Percentiles rank a stretch among this genome's conserved stretches.
phyloP scores from a whole-genome alignment of 2,113 vertebrate species.

The Pollimyrus isidori region DNA sequence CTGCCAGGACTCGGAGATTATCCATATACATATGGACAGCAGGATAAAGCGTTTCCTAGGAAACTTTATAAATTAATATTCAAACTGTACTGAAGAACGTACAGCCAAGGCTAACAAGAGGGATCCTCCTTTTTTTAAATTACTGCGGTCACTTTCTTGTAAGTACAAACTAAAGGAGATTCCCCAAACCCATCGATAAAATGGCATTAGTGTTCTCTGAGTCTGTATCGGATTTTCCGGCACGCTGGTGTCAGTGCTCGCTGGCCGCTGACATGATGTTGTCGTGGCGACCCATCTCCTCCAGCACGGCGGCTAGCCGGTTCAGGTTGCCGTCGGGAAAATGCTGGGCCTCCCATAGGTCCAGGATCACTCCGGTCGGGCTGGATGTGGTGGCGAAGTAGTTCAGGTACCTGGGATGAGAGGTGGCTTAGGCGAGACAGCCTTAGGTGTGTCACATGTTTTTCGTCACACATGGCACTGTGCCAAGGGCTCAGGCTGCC shows the following conservation, averaged over 20 bases:
- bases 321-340: conserved; percentile 90
- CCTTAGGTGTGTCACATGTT: not conserved
- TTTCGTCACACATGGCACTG: not conserved
- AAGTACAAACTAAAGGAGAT: conserved; percentile 43
- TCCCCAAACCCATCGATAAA: not conserved
- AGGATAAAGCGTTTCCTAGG: conserved; percentile 89
- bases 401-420: conserved; percentile 76
- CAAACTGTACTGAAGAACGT: conserved; percentile 77
- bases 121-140: conserved; percentile 48
- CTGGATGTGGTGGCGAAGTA: conserved; percentile 95
- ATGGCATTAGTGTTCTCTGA: not conserved
- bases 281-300: conserved; percentile 90
- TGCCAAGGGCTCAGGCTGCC: not conserved
- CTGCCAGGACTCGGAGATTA: conserved; percentile 73
- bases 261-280: conserved; percentile 70
- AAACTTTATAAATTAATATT: conserved; percentile 75
- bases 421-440: not conserved
- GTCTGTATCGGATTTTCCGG: not conserved
- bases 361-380: conserved; percentile 87
- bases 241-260: conserved; percentile 65
- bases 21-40: conserved; percentile 84
- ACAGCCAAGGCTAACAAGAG: conserved; percentile 76
- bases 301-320: conserved; percentile 80
- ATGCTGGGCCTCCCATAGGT: conserved; percentile 94
- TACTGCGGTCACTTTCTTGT: conserved; percentile 37